Percentiles rank a stretch among this genome's conserved stretches.
Conservation (phyloP, 2,797 vertebrate genomes). For the Tangara arthus region DNA sequence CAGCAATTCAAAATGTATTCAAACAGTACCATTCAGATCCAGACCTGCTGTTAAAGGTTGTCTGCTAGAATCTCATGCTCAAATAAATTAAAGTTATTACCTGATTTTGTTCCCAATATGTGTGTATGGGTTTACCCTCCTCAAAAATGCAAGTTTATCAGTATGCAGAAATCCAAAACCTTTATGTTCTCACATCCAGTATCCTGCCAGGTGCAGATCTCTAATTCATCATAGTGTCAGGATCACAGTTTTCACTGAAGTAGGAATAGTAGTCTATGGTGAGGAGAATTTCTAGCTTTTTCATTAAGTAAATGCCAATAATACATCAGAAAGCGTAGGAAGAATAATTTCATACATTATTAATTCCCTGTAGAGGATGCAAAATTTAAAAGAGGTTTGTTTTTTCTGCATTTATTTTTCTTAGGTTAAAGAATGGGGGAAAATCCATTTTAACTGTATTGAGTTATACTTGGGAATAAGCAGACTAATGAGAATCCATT, state of each 20-base stretch:
- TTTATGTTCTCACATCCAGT: not conserved
- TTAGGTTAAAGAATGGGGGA: not conserved
- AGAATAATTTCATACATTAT: slow-evolving; percentile 9
- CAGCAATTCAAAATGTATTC: not conserved
- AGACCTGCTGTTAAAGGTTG: not conserved
- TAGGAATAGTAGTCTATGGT: not conserved
- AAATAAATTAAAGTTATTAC: not conserved
- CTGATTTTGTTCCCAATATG: not conserved
- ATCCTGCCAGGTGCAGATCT: not conserved
- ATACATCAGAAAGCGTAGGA: not conserved
- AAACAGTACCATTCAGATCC: not conserved
- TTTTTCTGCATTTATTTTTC: not conserved
- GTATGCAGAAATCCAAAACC: not conserved
- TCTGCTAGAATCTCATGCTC: not conserved
- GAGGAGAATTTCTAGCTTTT: not conserved
- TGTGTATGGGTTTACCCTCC: not conserved
- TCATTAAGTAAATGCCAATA: not conserved
- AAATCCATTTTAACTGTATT: not conserved
- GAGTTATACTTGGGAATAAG: not conserved
- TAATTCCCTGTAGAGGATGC: not conserved
- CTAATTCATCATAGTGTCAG: not conserved
- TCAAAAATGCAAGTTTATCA: not conserved
- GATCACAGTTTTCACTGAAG: not conserved
- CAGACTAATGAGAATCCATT: not conserved
- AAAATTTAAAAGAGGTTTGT: not conserved